Evolutionary conservation across 2,888 invertebrate genomes (phyloP).

Genomic region (Serrognathus titanus): DNA sequence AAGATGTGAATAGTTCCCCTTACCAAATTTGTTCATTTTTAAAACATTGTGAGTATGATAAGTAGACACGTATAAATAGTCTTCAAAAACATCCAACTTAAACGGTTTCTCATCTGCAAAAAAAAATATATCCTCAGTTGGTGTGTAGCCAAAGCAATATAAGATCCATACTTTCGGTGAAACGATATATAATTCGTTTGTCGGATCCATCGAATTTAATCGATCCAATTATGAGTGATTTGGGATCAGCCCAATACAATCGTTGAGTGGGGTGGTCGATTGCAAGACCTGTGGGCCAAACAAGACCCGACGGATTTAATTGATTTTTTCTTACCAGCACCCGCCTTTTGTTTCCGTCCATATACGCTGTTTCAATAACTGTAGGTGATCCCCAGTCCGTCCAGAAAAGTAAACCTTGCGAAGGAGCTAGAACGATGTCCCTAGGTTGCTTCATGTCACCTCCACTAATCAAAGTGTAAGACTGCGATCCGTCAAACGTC

Average conservation of each 20-base stretch:
- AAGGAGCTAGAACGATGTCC: conserved; percentile 67
- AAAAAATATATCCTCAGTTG: not conserved
- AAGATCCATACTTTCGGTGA: conserved; percentile 49
- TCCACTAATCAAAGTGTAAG: conserved; percentile 52
- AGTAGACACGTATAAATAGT: conserved; percentile 64
- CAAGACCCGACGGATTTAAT: conserved; percentile 50
- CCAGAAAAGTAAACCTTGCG: conserved; percentile 70
- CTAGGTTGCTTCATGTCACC: conserved; percentile 59
- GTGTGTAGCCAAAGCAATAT: not conserved
- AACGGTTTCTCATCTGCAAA: conserved; percentile 60
- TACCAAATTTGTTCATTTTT: conserved; percentile 65
- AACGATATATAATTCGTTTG: conserved; percentile 57
- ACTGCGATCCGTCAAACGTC: conserved; percentile 57
- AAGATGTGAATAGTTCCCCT: conserved; percentile 55
- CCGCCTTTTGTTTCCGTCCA: conserved; percentile 58
- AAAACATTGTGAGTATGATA: conserved; percentile 61
- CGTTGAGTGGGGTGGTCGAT: conserved; percentile 71
- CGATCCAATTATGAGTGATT: conserved; percentile 68
- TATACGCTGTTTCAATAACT: conserved; percentile 61
- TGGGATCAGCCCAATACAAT: conserved; percentile 83
- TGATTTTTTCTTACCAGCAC: conserved; percentile 50
- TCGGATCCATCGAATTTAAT: conserved; percentile 66
- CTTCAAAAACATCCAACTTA: conserved; percentile 72
- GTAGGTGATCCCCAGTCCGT: conserved; percentile 65
- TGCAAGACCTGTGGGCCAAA: conserved; percentile 74